Evolutionary conservation across 1,140 invertebrate species (phyloP), one percentile per base, ranked within the genome.

Genomic region (Branchinecta lindahli): DNA sequence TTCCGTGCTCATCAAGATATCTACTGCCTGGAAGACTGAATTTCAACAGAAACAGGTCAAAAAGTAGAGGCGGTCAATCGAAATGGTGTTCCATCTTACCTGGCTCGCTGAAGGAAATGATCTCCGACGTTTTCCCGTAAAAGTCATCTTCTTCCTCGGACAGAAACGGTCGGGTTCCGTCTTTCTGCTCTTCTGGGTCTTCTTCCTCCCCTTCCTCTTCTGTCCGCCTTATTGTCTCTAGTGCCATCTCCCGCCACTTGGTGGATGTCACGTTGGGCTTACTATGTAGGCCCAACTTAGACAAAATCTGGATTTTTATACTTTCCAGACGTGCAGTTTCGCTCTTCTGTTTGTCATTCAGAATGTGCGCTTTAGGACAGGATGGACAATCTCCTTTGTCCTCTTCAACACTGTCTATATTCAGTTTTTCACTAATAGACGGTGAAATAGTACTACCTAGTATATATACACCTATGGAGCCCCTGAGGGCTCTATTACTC

Each of bases 81-180:
- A 33, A 33, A 33, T 33, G 33, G 33, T 33, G 33, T 33, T 33
- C 33, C 33, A 33, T 33, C 33, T 84, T 80, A 89, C 88, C 88
- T 79, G 85, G 85, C 77, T 90, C 88, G 7, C 88, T 87, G 76
- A 91, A 91, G 12, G 87, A 85, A 74, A 90, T 89, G 74, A 91
- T 89, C 78, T 90, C 88, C 44, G 87, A 87, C 7, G 88, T 89
- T 71, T 85, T 84, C 10, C 86, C 88, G 78, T 87, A 88, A 75
- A 87, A 89, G 74, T 89, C 87, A 75, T 89, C 87, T 45, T 74
- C 74, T 15, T 82, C 79, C 70, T 83, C 82, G 46, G 82, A 80
- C 65, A 80, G 80, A 12, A 78, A 75, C 10, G 76, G 70, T 15
- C 18, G 33, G 12, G 46, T 46, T 44, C n/a, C 44, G 44, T 67